Percentiles rank a stretch among this genome's conserved stretches.
Conservation (phyloP, 1,140 invertebrate species). For the Copidosoma floridanum region DNA sequence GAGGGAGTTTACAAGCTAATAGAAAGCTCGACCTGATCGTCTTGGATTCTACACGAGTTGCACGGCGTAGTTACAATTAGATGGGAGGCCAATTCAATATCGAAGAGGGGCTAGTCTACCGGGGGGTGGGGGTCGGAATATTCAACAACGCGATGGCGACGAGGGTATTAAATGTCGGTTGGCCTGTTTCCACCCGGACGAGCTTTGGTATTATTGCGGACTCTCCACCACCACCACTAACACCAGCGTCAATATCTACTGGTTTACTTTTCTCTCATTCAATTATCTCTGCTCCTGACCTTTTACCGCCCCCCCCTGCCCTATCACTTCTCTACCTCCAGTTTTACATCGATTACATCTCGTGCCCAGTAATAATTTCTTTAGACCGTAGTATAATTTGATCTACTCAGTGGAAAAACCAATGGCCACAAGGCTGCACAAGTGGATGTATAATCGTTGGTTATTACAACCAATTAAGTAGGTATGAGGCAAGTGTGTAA, state of each 20-base stretch:
- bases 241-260: background rate
- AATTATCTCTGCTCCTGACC: constrained; percentile 19
- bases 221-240: background rate
- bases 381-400: background rate
- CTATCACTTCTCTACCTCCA: constrained; percentile 14
- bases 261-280: constrained; percentile 23
- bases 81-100: constrained; percentile 56
- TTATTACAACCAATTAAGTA: no score
- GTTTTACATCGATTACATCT: no score
- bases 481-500: no score
- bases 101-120: constrained; percentile 28
- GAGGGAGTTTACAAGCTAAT: constrained; percentile 53
- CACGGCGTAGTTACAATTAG: constrained; percentile 54
- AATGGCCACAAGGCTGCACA: background rate
- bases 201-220: constrained; percentile 37
- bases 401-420: background rate
- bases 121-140: constrained; percentile 50
- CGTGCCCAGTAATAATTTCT: no score
- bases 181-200: constrained; percentile 39
- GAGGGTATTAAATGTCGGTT: constrained; percentile 53
- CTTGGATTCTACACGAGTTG: constrained; percentile 31
- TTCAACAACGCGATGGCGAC: constrained; percentile 49
- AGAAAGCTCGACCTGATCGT: constrained; percentile 23
- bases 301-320: no score
- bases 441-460: background rate